phyloP scores from a whole-genome alignment of 2,888 invertebrate genomes.

The Platycnemis pennipes region DNA sequence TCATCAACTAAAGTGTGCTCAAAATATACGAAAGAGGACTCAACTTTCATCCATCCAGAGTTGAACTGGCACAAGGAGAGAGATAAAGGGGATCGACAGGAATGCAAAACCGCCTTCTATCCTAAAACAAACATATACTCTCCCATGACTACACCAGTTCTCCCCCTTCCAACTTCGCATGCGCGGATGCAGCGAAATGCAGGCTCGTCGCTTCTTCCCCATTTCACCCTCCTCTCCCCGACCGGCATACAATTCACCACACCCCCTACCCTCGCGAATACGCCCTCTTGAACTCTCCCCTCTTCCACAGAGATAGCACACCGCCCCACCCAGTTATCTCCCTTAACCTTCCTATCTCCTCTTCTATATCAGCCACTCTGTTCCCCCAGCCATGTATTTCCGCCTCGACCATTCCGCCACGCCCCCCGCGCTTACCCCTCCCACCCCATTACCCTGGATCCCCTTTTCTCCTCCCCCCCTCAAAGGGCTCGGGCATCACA shows the following conservation, averaged over 20 bases:
- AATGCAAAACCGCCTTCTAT: no score
- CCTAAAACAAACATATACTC: no score
- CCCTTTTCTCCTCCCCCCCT: neutral
- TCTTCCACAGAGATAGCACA: neutral
- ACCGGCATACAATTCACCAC: conserved; percentile 16
- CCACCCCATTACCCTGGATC: neutral
- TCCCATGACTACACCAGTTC: no score
- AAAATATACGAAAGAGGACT: no score
- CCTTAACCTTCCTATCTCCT: neutral
- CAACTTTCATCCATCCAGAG: no score
- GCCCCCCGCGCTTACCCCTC: neutral
- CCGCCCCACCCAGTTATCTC: neutral
- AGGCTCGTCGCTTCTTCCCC: neutral
- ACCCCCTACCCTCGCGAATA: neutral
- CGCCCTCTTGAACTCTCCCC: neutral
- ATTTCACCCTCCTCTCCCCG: neutral
- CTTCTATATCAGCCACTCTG: neutral
- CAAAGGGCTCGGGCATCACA: no score
- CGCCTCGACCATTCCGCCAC: conserved; percentile 17
- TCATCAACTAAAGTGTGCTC: no score
- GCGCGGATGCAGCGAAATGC: neutral
- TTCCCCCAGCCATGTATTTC: conserved; percentile 7
- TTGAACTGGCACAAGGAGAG: no score
- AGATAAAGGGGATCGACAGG: no score
- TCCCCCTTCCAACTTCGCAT: neutral